Percentiles rank a stretch among this genome's conserved stretches.
These are phyloP conservation scores for Colossoma macropomum DNA, from an alignment of 2,113 vertebrate genomes.

Conservation along the genomic window DNA sequence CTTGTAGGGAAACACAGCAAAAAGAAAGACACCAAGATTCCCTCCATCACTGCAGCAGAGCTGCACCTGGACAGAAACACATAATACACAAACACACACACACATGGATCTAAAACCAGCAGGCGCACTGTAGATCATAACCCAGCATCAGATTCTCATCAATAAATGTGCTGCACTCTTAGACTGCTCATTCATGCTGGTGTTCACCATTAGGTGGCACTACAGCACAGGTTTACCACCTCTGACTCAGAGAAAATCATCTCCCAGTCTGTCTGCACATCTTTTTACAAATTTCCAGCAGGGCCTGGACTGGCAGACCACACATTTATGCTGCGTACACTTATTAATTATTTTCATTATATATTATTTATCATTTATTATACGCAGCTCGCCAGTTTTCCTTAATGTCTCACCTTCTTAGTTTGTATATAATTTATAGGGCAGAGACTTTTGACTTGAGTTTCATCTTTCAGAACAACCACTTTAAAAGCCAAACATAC, in stretches of 20 bases:
- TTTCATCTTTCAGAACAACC: too few relatives aligned
- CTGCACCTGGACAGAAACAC: neutral
- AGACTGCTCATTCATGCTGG: neutral
- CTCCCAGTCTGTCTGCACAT: neutral
- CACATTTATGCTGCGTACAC: neutral
- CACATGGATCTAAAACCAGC: neutral
- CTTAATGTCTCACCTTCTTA: too few relatives aligned
- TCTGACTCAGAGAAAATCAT: too few relatives aligned
- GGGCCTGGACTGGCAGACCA: neutral
- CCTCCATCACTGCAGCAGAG: conserved; percentile 68
- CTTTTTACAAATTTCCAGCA: neutral
- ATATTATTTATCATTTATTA: too few relatives aligned
- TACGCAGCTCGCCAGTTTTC: too few relatives aligned
- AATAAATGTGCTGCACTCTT: neutral
- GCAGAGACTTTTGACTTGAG: too few relatives aligned
- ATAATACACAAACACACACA: neutral
- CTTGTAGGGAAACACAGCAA: conserved; percentile 61
- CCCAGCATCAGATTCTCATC: neutral
- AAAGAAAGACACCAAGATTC: conserved; percentile 74
- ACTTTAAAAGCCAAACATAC: too few relatives aligned
- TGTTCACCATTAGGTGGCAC: conserved; percentile 2
- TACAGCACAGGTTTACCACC: neutral
- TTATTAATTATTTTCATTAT: too few relatives aligned
- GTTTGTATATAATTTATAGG: too few relatives aligned
- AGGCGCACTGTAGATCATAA: neutral